These are phyloP conservation scores for Diplosoma virens DNA, from an alignment of 23 tunicate genomes.

Conservation along the genomic window DNA sequence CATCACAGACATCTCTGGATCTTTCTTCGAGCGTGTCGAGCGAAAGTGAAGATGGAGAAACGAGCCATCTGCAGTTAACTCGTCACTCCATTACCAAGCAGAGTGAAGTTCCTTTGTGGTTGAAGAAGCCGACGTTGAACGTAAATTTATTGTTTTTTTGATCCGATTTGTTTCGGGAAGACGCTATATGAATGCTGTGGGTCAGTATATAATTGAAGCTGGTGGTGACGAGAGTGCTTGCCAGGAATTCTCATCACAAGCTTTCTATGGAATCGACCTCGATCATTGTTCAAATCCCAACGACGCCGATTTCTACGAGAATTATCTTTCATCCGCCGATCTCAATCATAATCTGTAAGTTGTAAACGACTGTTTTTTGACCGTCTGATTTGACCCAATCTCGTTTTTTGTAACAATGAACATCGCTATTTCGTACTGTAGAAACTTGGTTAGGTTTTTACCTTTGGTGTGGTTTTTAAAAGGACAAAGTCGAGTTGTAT, in stretches of 20 bases:
- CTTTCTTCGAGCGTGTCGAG: slow-evolving; percentile 40
- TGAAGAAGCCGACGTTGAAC: slow-evolving; percentile 34
- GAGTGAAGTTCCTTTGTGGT: slow-evolving; percentile 15
- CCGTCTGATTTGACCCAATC: too few relatives aligned
- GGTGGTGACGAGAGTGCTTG: neutral
- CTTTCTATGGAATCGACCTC: slow-evolving; percentile 58
- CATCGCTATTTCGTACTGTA: too few relatives aligned
- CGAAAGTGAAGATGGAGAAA: slow-evolving; percentile 28
- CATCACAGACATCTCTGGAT: slow-evolving; percentile 41
- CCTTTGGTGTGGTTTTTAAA: too few relatives aligned
- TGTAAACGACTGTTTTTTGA: too few relatives aligned
- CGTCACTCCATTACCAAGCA: neutral
- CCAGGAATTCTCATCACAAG: slow-evolving; percentile 50
- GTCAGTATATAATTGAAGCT: neutral
- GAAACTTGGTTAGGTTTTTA: too few relatives aligned
- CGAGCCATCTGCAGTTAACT: neutral
- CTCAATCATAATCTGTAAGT: neutral
- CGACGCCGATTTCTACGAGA: neutral
- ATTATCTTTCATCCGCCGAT: slow-evolving; percentile 3
- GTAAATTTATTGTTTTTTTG: slow-evolving; percentile 5
- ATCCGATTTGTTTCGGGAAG: neutral
- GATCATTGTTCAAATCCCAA: slow-evolving; percentile 6
- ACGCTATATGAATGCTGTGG: neutral
- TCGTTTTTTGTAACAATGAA: too few relatives aligned
- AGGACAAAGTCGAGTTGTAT: too few relatives aligned